phyloP scores from a whole-genome alignment of 2,888 invertebrate genomes.

The Hymenopus coronatus region DNA sequence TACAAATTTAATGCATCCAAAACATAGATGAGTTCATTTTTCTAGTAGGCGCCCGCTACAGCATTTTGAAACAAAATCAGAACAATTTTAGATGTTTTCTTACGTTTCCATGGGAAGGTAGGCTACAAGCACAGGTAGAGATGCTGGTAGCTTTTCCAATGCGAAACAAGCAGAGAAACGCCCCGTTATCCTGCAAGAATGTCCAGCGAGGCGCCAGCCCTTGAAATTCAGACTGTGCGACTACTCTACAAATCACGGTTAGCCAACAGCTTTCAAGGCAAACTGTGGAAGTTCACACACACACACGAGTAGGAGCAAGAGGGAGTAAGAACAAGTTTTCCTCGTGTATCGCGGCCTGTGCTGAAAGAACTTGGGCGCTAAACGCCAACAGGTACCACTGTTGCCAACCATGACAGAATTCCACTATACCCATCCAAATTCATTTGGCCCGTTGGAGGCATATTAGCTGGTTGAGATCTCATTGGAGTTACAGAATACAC shows the following conservation, averaged over 20 bases:
- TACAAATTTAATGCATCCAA: too few relatives aligned
- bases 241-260: constrained; percentile 11
- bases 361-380: background rate
- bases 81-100: too few relatives aligned
- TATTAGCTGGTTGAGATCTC: too few relatives aligned
- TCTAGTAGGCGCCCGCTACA: too few relatives aligned
- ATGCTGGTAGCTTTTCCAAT: background rate
- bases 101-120: background rate
- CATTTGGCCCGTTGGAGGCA: too few relatives aligned
- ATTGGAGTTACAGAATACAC: too few relatives aligned
- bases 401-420: background rate
- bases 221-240: background rate
- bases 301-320: background rate
- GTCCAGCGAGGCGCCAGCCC: background rate
- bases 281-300: constrained; percentile 14
- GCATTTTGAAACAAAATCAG: too few relatives aligned
- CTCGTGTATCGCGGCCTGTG: background rate
- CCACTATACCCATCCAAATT: background rate
- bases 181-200: background rate
- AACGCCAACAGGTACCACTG: background rate
- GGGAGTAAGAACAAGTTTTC: background rate
- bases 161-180: background rate
- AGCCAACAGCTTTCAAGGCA: background rate
- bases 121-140: background rate
- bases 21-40: too few relatives aligned